phyloP scores from a whole-genome alignment of 2,888 invertebrate species.

The Leistus spinibarbis region DNA sequence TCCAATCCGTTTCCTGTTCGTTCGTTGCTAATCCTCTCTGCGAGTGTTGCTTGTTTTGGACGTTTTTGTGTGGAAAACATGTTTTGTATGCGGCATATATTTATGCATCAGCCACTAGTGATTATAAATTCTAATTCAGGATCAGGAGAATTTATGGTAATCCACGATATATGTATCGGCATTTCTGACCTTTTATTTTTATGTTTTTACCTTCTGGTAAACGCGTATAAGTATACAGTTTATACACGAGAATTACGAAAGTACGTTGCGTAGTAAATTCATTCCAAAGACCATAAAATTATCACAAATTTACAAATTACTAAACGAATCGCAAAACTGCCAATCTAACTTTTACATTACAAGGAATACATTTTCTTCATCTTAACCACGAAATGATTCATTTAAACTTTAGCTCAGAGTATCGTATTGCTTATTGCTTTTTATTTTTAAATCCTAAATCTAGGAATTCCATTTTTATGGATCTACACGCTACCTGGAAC shows the following conservation, averaged over 20 bases:
- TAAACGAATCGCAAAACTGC: too few species aligned
- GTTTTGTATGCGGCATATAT: background rate
- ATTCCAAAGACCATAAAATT: too few species aligned
- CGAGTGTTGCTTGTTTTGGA: background rate
- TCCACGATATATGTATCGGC: slow-evolving; percentile 20
- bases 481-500: too few species aligned
- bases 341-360: too few species aligned
- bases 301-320: too few species aligned
- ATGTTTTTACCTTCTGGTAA: background rate
- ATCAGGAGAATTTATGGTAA: slow-evolving; percentile 23
- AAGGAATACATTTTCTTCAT: too few species aligned
- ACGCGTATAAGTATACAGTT: background rate
- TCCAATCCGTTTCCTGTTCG: slow-evolving; percentile 25
- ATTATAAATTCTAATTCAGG: slow-evolving; percentile 26
- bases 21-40: slow-evolving; percentile 12
- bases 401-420: too few species aligned
- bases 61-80: background rate
- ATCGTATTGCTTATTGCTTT: too few species aligned
- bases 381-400: too few species aligned
- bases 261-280: too few species aligned
- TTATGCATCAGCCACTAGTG: background rate
- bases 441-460: too few species aligned
- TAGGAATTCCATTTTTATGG: too few species aligned
- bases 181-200: background rate
- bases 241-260: background rate